Percentiles rank a stretch among this genome's conserved stretches.
Conservation (phyloP, 2,113 vertebrate species). For the Saccopteryx bilineata region DNA sequence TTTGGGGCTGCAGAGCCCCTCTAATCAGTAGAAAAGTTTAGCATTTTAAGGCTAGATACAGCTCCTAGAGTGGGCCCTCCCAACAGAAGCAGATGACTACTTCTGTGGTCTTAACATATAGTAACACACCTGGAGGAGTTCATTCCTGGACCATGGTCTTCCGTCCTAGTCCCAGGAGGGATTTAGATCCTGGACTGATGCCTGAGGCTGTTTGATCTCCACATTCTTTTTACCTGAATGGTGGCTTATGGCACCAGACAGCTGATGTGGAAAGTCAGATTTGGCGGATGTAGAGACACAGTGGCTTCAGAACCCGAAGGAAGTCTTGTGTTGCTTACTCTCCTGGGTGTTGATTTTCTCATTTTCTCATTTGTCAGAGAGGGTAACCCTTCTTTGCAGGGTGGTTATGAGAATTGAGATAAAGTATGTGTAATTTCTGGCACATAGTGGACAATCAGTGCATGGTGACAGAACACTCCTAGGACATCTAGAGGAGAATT, state of each 20-base stretch:
- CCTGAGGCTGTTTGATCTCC: not conserved
- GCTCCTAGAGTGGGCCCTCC: not conserved
- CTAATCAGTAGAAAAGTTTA: not conserved
- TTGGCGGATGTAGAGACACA: not conserved
- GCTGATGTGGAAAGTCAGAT: not conserved
- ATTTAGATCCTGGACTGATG: not conserved
- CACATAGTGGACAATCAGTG: conserved; percentile 35
- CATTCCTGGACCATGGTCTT: not conserved
- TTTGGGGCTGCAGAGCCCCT: not conserved
- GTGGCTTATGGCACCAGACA: not conserved
- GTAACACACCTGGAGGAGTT: not conserved
- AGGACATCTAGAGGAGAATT: not conserved
- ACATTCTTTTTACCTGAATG: not conserved
- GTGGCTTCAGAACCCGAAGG: not conserved
- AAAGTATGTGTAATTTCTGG: not conserved
- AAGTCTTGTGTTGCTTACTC: not conserved
- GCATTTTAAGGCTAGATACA: not conserved
- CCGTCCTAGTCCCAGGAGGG: not conserved
- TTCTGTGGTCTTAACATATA: not conserved
- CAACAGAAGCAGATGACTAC: too few species aligned
- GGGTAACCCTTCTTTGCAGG: not conserved
- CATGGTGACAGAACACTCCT: not conserved
- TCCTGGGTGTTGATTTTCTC: not conserved
- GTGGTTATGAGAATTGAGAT: not conserved
- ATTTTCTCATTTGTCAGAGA: not conserved